Percentiles rank a stretch among this genome's conserved stretches.
Conservation (phyloP, 2,797 vertebrate species). For the Spinibarbus caldwelli region DNA sequence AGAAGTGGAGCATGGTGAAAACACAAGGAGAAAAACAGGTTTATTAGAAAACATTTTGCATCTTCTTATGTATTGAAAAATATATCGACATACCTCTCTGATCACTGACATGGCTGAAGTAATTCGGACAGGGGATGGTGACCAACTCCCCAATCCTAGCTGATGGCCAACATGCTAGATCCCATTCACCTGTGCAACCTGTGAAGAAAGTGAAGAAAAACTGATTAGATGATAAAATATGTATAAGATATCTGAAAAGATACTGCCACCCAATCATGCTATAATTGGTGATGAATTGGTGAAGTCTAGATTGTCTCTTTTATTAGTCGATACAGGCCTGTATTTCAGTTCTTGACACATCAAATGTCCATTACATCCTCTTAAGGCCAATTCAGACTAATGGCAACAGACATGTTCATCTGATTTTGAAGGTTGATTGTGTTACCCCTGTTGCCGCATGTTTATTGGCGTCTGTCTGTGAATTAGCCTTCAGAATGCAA, state of each 20-base stretch:
- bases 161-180: slow-evolving; percentile 91
- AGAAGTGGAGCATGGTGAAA: neutral
- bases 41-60: slow-evolving; percentile 1
- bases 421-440: neutral
- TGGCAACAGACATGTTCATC: neutral
- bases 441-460: no score
- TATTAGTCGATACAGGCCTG: neutral
- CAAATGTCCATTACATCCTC: neutral
- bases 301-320: neutral
- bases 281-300: neutral
- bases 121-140: slow-evolving; percentile 84
- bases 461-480: no score
- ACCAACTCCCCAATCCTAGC: slow-evolving; percentile 83
- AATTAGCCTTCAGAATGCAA: no score
- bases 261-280: neutral
- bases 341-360: neutral
- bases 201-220: slow-evolving; percentile 28
- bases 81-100: slow-evolving; percentile 73
- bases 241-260: neutral
- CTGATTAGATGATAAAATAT: neutral
- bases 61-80: neutral
- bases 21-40: neutral
- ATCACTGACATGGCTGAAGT: slow-evolving; percentile 81
- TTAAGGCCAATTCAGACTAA: neutral
- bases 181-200: slow-evolving; percentile 90